Evolutionary conservation across 1,140 invertebrate genomes (phyloP).

Genomic region (Eupristina koningsbergeri): DNA sequence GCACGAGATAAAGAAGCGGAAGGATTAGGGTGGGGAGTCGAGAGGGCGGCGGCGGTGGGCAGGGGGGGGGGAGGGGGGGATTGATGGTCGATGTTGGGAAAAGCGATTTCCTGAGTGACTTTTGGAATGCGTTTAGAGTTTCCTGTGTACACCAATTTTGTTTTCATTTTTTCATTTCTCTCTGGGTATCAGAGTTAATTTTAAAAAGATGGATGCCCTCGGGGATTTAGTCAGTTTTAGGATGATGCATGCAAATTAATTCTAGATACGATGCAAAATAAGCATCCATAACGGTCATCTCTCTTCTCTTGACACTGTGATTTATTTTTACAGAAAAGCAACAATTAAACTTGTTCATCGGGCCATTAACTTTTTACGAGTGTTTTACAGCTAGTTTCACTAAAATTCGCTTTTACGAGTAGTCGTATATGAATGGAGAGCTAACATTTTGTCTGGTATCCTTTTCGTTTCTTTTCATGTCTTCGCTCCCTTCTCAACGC

Average conservation of each 20-base stretch:
- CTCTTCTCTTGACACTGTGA: neutral
- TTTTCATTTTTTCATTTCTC: no score
- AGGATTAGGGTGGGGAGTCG: neutral
- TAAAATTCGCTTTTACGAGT: neutral
- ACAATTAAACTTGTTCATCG: constrained; percentile 2
- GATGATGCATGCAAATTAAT: constrained; percentile 14
- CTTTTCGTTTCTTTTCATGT: neutral
- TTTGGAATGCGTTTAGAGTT: constrained; percentile 15
- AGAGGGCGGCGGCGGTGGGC: neutral
- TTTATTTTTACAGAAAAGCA: neutral
- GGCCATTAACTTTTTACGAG: constrained; percentile 3
- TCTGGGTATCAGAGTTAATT: neutral
- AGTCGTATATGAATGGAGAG: neutral
- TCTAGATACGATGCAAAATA: neutral
- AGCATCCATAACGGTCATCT: neutral
- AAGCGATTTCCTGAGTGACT: constrained; percentile 11
- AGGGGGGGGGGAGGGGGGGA: neutral
- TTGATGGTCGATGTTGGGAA: neutral
- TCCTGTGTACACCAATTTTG: neutral
- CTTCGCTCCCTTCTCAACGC: neutral
- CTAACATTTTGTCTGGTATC: neutral
- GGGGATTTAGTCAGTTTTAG: neutral
- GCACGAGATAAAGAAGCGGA: no score
- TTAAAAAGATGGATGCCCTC: neutral
- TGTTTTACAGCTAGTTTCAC: neutral